Base-by-base conservation (phyloP, 2,113 vertebrate genomes). In the Mugil cephalus region DNA sequence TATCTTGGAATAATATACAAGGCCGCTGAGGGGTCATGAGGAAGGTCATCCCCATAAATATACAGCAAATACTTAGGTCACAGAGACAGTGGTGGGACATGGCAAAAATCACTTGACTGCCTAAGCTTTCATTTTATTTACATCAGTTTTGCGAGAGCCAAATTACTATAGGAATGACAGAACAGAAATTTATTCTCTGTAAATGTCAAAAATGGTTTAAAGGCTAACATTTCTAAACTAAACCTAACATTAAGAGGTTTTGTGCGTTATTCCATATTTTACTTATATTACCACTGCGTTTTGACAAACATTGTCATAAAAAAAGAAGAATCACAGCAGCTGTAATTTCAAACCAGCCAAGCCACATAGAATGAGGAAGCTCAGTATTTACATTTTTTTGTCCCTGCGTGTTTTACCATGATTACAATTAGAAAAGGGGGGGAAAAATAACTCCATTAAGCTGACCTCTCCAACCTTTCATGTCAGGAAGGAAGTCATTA, bases 401-500 rank as follows among this genome's bases (percentile, higher is more conserved):
- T 86, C 83, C 79, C 72, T 69, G 66, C 65, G 19, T 82, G 84
- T 87, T 92, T 85, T 50, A 77, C 63, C n/a, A 9, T 93, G 89
- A 93, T 93, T 92, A 90, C 77, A 80, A 82, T 58, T 74, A 68
- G 74, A 79, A 48, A 74, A 74, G 24, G 24, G 24, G 24, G 24
- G 63, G 79, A 86, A 77, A 75, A 30, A 17, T 1, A 1, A 78
- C 80, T 88, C 89, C 77, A 91, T 90, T 91, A 87, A 50, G 55
- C 69, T 91, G 90, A 91, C 84, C 87, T 86, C 84, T 71, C 21
- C 78, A 78, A 88, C 69, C 86, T 86, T 92, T 92, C 77, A 92
- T 89, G 91, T 91, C 89, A 92, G 92, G 94, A 94, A 94, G 92
- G 92, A 94, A 94, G 91, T 90, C 86, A 92, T 94, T 93, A 89